These are phyloP conservation scores for Crossaster papposus DNA, from an alignment of 53 echinoderm and acorn worm genomes.

Conservation along the genomic window DNA sequence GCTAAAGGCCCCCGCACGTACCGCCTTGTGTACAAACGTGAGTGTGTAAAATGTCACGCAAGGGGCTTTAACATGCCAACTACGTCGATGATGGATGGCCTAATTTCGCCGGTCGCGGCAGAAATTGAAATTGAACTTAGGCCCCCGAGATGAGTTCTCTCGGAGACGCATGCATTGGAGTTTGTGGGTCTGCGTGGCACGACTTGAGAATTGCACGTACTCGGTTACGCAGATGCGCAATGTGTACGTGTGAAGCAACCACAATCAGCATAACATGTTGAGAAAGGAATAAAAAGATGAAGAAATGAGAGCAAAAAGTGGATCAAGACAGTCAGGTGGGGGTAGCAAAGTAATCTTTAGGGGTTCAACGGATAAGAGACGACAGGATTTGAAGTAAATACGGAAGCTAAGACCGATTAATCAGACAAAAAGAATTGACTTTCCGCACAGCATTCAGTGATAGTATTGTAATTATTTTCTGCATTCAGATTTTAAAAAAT, in stretches of 20 bases:
- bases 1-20: background rate
- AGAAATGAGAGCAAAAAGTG: conserved; percentile 11
- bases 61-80: conserved; percentile 22
- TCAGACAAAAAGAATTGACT: background rate
- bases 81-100: conserved; percentile 36
- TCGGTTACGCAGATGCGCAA: background rate
- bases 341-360: background rate
- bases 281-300: background rate
- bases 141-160: background rate
- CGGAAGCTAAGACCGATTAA: background rate
- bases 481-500: background rate
- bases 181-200: background rate
- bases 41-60: conserved; percentile 35
- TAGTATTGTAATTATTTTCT: background rate
- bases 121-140: conserved; percentile 34
- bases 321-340: background rate
- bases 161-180: background rate
- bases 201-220: background rate
- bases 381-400: background rate
- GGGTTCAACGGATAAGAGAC: background rate
- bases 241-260: background rate
- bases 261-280: conserved; percentile 6
- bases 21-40: conserved; percentile 2
- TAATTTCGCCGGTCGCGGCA: conserved; percentile 30
- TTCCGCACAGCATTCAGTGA: background rate